These are phyloP conservation scores for Zele albiditarsus DNA, from an alignment of 2,888 invertebrate genomes.

Conservation along the genomic window DNA sequence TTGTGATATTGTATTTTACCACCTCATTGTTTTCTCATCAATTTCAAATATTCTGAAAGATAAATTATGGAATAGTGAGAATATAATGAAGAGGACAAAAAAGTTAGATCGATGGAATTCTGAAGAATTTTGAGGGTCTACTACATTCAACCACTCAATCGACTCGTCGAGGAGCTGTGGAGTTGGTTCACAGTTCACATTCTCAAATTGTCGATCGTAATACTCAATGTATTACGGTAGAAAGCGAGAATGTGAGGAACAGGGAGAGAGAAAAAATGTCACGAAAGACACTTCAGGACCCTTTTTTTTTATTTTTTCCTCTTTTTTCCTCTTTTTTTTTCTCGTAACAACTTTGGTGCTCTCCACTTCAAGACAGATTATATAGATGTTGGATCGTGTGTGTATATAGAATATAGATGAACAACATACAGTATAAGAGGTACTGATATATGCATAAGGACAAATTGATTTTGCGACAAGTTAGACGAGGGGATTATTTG, in stretches of 20 bases:
- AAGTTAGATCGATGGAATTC: slow-evolving; percentile 20
- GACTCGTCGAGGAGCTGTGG: slow-evolving; percentile 23
- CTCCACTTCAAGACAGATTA: slow-evolving; percentile 9
- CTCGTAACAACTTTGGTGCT: not conserved
- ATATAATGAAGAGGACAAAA: slow-evolving; percentile 1
- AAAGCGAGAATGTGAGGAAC: not conserved
- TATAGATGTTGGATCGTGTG: not conserved
- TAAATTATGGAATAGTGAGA: not conserved
- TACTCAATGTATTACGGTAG: not conserved
- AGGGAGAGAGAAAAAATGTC: slow-evolving; percentile 9
- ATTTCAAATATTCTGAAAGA: too few relatives aligned
- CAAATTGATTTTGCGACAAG: slow-evolving; percentile 1
- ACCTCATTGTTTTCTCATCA: too few relatives aligned
- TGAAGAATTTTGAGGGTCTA: slow-evolving; percentile 25
- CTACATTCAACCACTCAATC: slow-evolving; percentile 38
- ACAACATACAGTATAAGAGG: not conserved
- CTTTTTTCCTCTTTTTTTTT: too few relatives aligned
- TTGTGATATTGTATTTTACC: too few relatives aligned
- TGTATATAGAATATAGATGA: slow-evolving; percentile 4
- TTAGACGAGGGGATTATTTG: slow-evolving; percentile 13
- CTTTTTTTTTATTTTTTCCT: not conserved
- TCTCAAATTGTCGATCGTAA: slow-evolving; percentile 42
- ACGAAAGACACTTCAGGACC: not conserved
- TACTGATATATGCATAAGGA: not conserved
- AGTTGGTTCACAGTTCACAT: slow-evolving; percentile 35